Conservation (phyloP, 2,797 vertebrate genomes). For the Meriones psammophilus region DNA sequence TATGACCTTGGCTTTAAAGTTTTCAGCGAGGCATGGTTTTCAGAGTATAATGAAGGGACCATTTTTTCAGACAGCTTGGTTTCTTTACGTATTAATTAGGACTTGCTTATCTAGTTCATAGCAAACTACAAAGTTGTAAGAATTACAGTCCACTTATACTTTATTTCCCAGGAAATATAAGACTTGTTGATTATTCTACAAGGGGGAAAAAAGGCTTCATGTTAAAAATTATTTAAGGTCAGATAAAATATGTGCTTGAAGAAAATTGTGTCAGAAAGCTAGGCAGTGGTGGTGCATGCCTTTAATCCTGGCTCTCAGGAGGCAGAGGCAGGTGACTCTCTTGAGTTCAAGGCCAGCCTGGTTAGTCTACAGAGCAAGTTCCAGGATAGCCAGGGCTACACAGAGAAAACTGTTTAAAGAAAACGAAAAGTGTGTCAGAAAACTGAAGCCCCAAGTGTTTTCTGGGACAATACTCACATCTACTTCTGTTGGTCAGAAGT, state of each 20-base stretch:
- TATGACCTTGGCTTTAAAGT: not conserved
- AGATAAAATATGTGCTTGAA: not conserved
- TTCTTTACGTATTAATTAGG: not conserved
- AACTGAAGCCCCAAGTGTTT: not conserved
- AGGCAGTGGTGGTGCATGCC: not conserved
- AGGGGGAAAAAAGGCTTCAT: not conserved
- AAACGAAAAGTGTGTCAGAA: not conserved
- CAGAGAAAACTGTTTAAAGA: too few relatives aligned
- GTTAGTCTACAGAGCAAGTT: too few relatives aligned
- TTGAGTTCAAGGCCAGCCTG: not conserved
- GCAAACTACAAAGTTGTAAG: not conserved
- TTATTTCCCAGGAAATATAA: conserved; percentile 24
- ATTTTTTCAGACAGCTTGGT: not conserved
- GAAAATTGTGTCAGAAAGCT: not conserved
- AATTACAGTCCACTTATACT: not conserved
- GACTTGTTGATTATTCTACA: not conserved
- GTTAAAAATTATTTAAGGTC: not conserved
- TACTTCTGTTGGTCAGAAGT: not conserved
- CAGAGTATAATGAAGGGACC: not conserved
- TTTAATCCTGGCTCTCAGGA: not conserved
- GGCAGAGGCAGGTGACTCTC: not conserved
- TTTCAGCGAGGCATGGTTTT: too few relatives aligned
- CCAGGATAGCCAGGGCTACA: too few relatives aligned
- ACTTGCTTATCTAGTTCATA: not conserved
- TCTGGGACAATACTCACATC: not conserved